A percentile compares a stretch with the other conserved stretches of the same genome.
phyloP scores from a whole-genome alignment of 2,113 vertebrate species.

The Camelus dromedarius region DNA sequence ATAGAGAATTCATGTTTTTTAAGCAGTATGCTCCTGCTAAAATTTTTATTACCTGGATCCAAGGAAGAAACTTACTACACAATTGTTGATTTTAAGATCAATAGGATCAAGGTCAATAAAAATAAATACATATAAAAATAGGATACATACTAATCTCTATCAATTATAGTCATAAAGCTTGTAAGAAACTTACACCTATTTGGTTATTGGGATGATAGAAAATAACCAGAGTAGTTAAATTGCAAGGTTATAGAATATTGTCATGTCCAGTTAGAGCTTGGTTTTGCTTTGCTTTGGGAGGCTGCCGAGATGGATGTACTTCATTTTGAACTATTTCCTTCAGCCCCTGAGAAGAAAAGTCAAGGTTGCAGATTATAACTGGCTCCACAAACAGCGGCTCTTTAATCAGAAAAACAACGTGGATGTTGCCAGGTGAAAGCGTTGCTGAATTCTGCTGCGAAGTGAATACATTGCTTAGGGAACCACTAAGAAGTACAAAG shows the following conservation, averaged over 20 bases:
- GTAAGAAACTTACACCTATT: background rate
- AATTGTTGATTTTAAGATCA: background rate
- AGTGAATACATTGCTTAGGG: background rate
- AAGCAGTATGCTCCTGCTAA: background rate
- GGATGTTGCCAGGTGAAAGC: background rate
- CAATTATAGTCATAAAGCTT: background rate
- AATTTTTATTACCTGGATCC: background rate
- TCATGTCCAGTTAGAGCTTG: background rate
- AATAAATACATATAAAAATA: background rate
- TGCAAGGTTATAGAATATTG: background rate
- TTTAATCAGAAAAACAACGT: background rate
- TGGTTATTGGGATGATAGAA: background rate
- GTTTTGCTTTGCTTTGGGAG: conserved; percentile 24
- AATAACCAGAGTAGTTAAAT: background rate
- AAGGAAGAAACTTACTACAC: background rate
- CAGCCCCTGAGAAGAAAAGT: background rate
- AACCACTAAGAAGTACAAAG: background rate
- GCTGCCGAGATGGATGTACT: background rate
- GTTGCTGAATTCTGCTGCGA: background rate
- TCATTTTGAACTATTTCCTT: background rate
- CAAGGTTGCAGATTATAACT: background rate
- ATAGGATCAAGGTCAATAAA: background rate
- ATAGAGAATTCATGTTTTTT: background rate
- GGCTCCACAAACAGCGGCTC: background rate
- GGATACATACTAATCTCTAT: background rate